A percentile compares a stretch with the other conserved stretches of the same genome.
Conservation (phyloP, 2,888 invertebrate species). For the Lomographa bimaculata region DNA sequence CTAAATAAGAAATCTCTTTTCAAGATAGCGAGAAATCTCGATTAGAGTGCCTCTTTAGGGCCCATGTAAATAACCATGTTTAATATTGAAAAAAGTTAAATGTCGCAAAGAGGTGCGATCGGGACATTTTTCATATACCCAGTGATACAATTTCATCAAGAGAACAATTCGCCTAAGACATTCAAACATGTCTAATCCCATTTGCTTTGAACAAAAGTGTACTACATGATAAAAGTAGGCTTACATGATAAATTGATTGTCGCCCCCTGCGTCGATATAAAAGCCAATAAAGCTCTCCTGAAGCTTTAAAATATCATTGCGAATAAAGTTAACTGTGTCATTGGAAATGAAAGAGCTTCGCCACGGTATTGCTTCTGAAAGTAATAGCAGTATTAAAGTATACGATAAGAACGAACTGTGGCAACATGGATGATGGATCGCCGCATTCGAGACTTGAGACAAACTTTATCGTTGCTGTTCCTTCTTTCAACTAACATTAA, state of each 20-base stretch:
- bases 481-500: conserved; percentile 10
- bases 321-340: conserved; percentile 8
- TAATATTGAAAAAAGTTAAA: no score
- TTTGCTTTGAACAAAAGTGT: neutral
- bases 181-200: no score
- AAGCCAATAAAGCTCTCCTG: neutral
- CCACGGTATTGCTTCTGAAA: conserved; percentile 16
- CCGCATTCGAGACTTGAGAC: conserved; percentile 10
- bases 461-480: conserved; percentile 4
- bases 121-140: no score
- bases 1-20: no score
- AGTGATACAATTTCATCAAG: no score
- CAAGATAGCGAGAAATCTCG: no score
- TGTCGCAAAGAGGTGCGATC: no score
- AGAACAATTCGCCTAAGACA: no score
- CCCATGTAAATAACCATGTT: no score
- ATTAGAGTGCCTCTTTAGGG: no score
- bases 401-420: conserved; percentile 5
- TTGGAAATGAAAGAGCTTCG: conserved; percentile 10
- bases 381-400: conserved; percentile 18
- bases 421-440: conserved; percentile 15
- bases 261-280: neutral
- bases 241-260: neutral
- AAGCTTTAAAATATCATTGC: conserved; percentile 4
- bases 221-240: no score